Base-by-base conservation (phyloP, 2,888 invertebrate species). In the Candidula unifasciata region DNA sequence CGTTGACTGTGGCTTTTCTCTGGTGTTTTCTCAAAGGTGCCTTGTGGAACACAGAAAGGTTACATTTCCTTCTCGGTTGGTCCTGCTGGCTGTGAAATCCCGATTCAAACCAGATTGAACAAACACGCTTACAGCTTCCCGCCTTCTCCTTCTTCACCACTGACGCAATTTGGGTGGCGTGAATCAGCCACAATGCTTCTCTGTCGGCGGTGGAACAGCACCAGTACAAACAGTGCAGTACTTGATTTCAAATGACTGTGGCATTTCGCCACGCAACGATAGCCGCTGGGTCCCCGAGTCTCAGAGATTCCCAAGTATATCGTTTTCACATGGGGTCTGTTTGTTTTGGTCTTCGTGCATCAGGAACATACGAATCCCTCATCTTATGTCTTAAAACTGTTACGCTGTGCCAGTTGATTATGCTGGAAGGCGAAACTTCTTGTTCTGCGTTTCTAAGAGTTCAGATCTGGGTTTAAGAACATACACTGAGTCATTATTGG, bases 161-260 rank as follows among this genome's bases (percentile, higher is more conserved):
- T 27, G 73, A 74, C 52, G 73, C 73, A 27, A 74, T 52, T n/a
- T 74, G 73, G 73, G 73, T 74, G 73, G 73, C 16, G 60, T n/a
- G 60, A 60, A 71, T 24, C 33, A 71, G 18, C 37, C 37, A 35
- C 71, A 69, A 35, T 18, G 35, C 35, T 5, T 5, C 37, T 71
- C 37, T 35, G 71, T 71, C 10, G 33, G 0, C 1, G 68, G 33
- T 33, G 16, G 33, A 68, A 21, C 16, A 10, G 37, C 16, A 10
- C 37, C 10, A 71, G 37, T 21, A 71, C 71, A 71, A 71, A 71
- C 71, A 71, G 18, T 8, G 44, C 2, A 73, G 52, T 44, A 44
- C 52, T 35, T n/a, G 44, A 73, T 73, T 52, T 73, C 73, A 73
- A 73, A 73, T 52, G 33, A 37, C 24, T 52, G 73, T 73, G 73